These are phyloP conservation scores for Catalaphyllia jardinei DNA, from an alignment of 64 coral and sea anemone genomes.

Conservation along the genomic window DNA sequence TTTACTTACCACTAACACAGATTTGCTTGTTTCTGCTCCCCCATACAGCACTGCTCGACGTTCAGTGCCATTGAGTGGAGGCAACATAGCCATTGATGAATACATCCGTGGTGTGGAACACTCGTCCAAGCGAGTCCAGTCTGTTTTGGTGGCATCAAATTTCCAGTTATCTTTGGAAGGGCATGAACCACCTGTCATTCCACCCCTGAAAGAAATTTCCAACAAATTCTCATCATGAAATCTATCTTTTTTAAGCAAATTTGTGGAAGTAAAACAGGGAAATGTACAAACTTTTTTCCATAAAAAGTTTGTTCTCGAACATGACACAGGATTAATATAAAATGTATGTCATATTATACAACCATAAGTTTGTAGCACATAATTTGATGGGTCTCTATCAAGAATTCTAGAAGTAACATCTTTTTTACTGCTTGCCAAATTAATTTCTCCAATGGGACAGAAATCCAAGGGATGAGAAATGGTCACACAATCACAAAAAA, in stretches of 20 bases:
- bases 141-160: conserved; percentile 53
- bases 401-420: too few species aligned
- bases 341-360: too few species aligned
- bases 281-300: too few species aligned
- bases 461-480: too few species aligned
- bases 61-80: conserved; percentile 43
- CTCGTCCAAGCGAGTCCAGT: conserved; percentile 66
- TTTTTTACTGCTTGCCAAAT: too few species aligned
- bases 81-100: conserved; percentile 90
- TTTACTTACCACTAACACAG: conserved; percentile 81
- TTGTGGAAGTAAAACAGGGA: neutral
- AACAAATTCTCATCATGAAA: neutral
- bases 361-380: too few species aligned
- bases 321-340: too few species aligned
- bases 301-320: too few species aligned
- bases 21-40: conserved; percentile 64
- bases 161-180: conserved; percentile 91
- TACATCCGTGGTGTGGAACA: conserved; percentile 81
- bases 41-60: conserved; percentile 90
- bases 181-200: conserved; percentile 83
- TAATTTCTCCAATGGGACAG: too few species aligned
- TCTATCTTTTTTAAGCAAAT: neutral
- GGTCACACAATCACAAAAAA: too few species aligned
- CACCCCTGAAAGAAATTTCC: conserved; percentile 64
- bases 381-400: neutral